A percentile compares a stretch with the other conserved stretches of the same genome.
phyloP scores from a whole-genome alignment of 2,888 invertebrate genomes.

The Gnatocerus cornutus region DNA sequence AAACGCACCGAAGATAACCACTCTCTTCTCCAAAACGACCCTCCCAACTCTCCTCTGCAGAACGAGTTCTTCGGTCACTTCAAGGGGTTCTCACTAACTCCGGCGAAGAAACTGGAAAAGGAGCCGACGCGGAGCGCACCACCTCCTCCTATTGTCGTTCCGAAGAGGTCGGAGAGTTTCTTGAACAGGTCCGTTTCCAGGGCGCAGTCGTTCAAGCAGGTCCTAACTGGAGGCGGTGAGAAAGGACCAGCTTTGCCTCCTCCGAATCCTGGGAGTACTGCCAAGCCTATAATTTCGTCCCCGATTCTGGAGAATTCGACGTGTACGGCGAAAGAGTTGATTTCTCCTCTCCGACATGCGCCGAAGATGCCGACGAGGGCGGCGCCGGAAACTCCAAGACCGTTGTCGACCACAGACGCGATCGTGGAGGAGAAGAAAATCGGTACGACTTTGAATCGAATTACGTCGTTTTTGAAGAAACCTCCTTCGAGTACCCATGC shows the following conservation, averaged over 20 bases:
- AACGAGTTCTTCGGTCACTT: slow-evolving; percentile 88
- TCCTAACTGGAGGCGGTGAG: slow-evolving; percentile 70
- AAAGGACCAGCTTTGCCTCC: slow-evolving; percentile 77
- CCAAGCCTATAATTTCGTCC: slow-evolving; percentile 85
- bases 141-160: slow-evolving; percentile 73
- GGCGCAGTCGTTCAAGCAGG: slow-evolving; percentile 68
- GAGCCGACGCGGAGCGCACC: slow-evolving; percentile 73
- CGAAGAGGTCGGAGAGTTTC: slow-evolving; percentile 30
- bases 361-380: slow-evolving; percentile 76
- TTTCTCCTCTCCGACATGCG: slow-evolving; percentile 77
- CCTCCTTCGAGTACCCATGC: not conserved
- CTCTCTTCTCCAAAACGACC: slow-evolving; percentile 73
- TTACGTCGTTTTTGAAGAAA: slow-evolving; percentile 84
- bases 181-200: slow-evolving; percentile 59
- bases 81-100: slow-evolving; percentile 86
- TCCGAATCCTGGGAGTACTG: slow-evolving; percentile 76
- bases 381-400: slow-evolving; percentile 76
- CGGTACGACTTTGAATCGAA: slow-evolving; percentile 78
- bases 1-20: slow-evolving; percentile 81
- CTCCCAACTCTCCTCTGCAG: slow-evolving; percentile 56
- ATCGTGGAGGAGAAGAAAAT: slow-evolving; percentile 54
- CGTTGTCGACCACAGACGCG: slow-evolving; percentile 72
- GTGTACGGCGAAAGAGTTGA: slow-evolving; percentile 83
- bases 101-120: slow-evolving; percentile 73
- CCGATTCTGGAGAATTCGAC: slow-evolving; percentile 89